Evolutionary conservation across 2,113 vertebrate genomes (phyloP), one percentile per base, ranked within the genome.

Genomic region (Eurystomus gularis): DNA sequence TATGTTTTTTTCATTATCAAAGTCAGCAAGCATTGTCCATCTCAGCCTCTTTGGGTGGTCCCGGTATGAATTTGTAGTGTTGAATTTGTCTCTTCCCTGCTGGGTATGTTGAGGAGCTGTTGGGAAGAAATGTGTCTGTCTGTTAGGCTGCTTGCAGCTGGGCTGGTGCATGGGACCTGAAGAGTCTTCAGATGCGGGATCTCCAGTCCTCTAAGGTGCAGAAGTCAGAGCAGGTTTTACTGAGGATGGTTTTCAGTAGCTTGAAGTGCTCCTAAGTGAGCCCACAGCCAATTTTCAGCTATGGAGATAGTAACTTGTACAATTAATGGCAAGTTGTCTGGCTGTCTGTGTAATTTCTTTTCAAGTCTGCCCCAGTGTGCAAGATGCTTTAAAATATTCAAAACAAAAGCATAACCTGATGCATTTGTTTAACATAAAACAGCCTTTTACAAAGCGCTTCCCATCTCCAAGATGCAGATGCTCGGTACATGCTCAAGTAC

Each of bases 341-440:
- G 17, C 54, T 23, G 40, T 57, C 58, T 64, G 62, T 90, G 23
- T 83, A 82, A 92, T 76, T 87, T 89, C 80, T 86, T 93, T 89
- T 79, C 64, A 87, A 86, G 75, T 57, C 71, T 89, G 71, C 65
- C 66, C 79, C 35, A 48, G 42, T 70, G 62, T 70, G 65, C 64
- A 70, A 93, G 72, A 68, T 21, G n/a, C 85, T 97, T 95, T 86
- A 80, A 95, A 90, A 83, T 94, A 93, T 73, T 96, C 75, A 92
- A 68, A 93, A 91, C 85, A 94, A 91, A 95, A 97, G 79, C 87
- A 82, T 91, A 91, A 94, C 94, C 87, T 92, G 82, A 78, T 95
- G 87, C 82, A 76, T 95, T 97, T 93, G 73, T 94, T 88, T 58
- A 88, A 88, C 92, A 92, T 81, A 86, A 90, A 90, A 7, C 76